Evolutionary conservation across 2,888 invertebrate species (phyloP), one percentile per base, ranked within the genome.

Genomic region (Achlya flavicornis): DNA sequence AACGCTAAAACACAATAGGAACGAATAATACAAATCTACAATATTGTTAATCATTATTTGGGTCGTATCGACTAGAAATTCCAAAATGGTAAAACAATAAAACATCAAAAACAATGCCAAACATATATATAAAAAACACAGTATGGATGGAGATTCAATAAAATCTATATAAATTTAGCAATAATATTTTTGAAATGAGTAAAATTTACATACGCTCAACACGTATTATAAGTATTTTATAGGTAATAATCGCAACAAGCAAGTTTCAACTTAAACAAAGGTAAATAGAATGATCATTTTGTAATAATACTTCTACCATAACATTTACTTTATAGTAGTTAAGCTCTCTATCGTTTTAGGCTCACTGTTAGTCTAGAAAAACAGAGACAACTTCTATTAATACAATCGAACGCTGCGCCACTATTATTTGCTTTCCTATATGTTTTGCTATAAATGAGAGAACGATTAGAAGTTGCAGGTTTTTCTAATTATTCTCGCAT

Each of bases 261-360:
- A 87, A 88, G 85, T 84, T 77, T 86, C 78, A 92, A 91, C 89
- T 90, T 77, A 91, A 93, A 93, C 92, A 88, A 85, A 86, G 89
- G 92, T 92, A 92, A 92, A 92, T 92, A 92, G 85, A 88, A 84
- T 82, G 83, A 85, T 85, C 76, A 80, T 84, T 87, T 85, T 87
- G 83, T 89, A 85, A 85, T 88, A 86, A 89, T 90, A 90, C 80
- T 86, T 84, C 89, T 92, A 92, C 88, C 90, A 92, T 90, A 92
- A 90, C 89, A 90, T 91, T 91, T 89, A 89, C 83, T 88, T 87
- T 81, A 87, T 89, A 88, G 81, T 87, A 86, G 83, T 77, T 92
- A 93, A 93, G 93, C 93, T 93, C 93, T 93, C 87, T 93, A 92
- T 86, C 81, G 81, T 86, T 83, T 92, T 93, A 93, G 93, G 93